Evolutionary conservation across 1,140 invertebrate genomes (phyloP), one percentile per base, ranked within the genome.

Genomic region (Drosophila gunungcola): DNA sequence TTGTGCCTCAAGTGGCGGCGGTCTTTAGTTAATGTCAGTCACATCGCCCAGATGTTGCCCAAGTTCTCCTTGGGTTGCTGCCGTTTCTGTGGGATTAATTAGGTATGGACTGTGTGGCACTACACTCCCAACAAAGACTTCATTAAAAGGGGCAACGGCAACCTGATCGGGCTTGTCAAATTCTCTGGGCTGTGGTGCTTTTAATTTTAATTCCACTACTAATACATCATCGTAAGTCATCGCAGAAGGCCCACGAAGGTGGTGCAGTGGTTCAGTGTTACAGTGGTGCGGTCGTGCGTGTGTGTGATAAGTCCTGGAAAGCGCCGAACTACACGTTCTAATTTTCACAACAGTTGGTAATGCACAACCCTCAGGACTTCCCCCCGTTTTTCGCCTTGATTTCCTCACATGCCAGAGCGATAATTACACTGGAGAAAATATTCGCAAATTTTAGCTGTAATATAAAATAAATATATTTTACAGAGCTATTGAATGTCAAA

Each of bases 181-280:
- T 48, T 61, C 46, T 29, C 62, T 53, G 51, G 68, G 79, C 52
- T 56, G 73, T 55, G 68, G 74, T 67, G 69, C 80, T 86, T 89
- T 89, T 90, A 90, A 89, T 90, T 89, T 89, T 90, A 78, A 82
- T 74, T 76, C 72, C 70, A 32, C 38, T 67, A 67, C 82, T 79
- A 89, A 89, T 89, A 84, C 81, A 89, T 89, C 85, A 89, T 89
- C 85, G 85, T 86, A 90, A 82, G 79, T 83, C 80, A 82, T 75
- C 61, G 64, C 75, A 13, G 29, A 16, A 56, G 25, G 36, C 46
- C 21, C 48, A 52, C 55, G 43, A 58, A 85, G 81, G 81, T 85
- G 78, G 49, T 27, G 21, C 51, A 48, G 34, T 29, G 41, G 39
- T 39, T 16, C 42, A 34, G 61, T 60, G 46, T 56, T 46, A 16